These are phyloP conservation scores for Indicator maculatus DNA, from an alignment of 2,113 vertebrate species.

Conservation along the genomic window DNA sequence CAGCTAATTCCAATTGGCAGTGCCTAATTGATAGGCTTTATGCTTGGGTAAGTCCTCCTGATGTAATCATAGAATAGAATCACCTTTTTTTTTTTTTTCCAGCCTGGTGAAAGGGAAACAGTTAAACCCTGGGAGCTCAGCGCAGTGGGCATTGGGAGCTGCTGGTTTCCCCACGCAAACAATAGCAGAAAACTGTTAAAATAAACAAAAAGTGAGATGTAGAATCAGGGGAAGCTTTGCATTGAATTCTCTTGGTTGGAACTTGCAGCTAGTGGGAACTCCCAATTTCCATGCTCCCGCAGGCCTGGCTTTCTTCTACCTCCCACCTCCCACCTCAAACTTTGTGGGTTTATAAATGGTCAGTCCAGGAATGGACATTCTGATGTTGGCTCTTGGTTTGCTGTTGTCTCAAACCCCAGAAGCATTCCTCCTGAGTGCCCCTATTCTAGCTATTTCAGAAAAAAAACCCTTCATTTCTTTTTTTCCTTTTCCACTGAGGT, in stretches of 20 bases:
- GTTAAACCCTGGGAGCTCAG: neutral
- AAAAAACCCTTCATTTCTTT: neutral
- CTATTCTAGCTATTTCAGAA: neutral
- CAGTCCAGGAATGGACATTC: neutral
- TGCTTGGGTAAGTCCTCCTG: neutral
- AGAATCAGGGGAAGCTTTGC: neutral
- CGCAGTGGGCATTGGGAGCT: neutral
- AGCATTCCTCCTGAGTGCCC: neutral
- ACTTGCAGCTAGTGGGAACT: neutral
- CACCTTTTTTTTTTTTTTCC: no score
- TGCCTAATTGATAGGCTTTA: neutral
- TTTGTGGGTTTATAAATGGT: constrained; percentile 8
- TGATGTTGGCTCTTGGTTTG: neutral
- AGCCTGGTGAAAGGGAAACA: neutral
- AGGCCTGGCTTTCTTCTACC: neutral
- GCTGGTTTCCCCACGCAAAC: neutral
- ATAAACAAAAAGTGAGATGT: neutral
- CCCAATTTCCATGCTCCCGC: neutral
- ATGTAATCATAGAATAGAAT: neutral
- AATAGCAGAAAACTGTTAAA: neutral
- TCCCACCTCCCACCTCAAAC: neutral
- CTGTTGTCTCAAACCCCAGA: constrained; percentile 2
- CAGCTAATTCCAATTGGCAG: neutral
- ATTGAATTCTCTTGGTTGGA: neutral
- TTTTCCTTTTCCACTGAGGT: neutral